Conservation (phyloP, 2,888 invertebrate genomes). For the Acanthosepion pharaonis region DNA sequence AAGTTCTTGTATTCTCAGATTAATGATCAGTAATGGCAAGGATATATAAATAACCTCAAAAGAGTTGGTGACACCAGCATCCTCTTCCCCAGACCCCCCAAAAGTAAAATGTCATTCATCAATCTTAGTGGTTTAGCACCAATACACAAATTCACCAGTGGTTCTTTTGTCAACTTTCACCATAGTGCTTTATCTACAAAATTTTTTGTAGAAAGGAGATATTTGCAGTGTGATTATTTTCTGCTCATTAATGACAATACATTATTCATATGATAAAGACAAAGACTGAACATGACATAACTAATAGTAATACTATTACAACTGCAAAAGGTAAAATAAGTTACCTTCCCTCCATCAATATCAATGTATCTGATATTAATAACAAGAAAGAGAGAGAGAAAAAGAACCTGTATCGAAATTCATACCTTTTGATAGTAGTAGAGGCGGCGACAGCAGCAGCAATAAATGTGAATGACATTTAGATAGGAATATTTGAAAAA, state of each 20-base stretch:
- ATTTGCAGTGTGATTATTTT: not conserved
- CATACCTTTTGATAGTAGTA: conserved; percentile 3
- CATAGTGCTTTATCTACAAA: not conserved
- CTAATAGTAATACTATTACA: not conserved
- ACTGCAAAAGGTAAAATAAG: not conserved
- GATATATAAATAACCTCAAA: not conserved
- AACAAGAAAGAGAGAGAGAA: not conserved
- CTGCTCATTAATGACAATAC: not conserved
- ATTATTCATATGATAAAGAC: not conserved
- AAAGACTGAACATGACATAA: not conserved
- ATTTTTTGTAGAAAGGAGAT: not conserved
- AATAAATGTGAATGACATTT: not conserved
- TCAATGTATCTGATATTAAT: not conserved
- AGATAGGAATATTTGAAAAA: conserved; percentile 33
- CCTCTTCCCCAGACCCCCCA: not conserved
- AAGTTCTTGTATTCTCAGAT: not conserved
- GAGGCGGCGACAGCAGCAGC: not conserved
- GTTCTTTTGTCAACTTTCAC: not conserved
- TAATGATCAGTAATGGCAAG: conserved; percentile 1
- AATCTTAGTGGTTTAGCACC: conserved; percentile 33
- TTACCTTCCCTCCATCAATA: not conserved
- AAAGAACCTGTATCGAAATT: not conserved
- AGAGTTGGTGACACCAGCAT: not conserved
- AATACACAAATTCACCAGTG: conserved; percentile 24
- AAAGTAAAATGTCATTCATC: not conserved